These are phyloP conservation scores for Malthinus flaveolus DNA, from an alignment of 2,888 invertebrate species.

Conservation along the genomic window DNA sequence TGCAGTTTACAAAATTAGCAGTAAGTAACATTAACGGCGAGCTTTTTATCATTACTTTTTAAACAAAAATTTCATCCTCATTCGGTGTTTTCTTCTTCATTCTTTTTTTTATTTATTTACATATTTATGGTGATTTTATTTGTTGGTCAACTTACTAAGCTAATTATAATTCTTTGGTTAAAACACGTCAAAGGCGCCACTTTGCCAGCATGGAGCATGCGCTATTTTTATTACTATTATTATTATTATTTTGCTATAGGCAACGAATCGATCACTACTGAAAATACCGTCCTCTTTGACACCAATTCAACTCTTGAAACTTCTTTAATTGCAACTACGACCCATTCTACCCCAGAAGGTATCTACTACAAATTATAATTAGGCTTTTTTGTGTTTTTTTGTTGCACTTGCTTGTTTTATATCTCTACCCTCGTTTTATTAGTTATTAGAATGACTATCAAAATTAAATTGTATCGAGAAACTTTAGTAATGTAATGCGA, in stretches of 20 bases:
- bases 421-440: no score
- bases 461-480: no score
- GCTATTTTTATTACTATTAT: constrained; percentile 18
- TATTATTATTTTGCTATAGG: constrained; percentile 35
- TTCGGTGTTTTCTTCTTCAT: no score
- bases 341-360: constrained; percentile 13
- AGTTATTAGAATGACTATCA: no score
- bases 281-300: constrained; percentile 20
- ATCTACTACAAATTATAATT: constrained; percentile 2
- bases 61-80: no score
- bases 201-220: constrained; percentile 30
- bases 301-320: constrained; percentile 13
- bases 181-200: constrained; percentile 7
- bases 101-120: no score
- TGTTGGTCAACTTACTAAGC: background rate
- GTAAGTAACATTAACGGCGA: constrained; percentile 8
- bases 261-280: constrained; percentile 29
- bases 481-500: no score
- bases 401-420: background rate
- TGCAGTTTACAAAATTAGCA: constrained; percentile 62
- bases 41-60: no score
- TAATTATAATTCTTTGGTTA: constrained; percentile 13
- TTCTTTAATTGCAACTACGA: constrained; percentile 6
- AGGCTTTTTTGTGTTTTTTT: background rate
- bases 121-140: no score